These are phyloP conservation scores for Sylvietta virens DNA, from an alignment of 2,113 vertebrate genomes.

Conservation along the genomic window DNA sequence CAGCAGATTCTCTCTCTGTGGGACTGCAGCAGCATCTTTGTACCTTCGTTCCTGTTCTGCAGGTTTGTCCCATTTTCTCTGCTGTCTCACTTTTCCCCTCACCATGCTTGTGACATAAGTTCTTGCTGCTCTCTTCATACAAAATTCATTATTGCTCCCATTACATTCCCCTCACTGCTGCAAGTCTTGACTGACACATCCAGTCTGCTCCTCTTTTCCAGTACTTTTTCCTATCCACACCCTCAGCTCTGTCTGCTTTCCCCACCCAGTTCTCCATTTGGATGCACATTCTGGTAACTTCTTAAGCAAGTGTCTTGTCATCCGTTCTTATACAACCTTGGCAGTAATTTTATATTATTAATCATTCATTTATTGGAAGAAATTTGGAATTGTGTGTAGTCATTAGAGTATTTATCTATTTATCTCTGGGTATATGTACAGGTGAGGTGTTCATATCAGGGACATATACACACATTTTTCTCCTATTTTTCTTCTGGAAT, in stretches of 20 bases:
- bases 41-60: background rate
- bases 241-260: background rate
- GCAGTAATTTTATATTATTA: background rate
- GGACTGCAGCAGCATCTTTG: background rate
- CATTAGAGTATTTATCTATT: background rate
- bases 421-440: background rate
- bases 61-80: background rate
- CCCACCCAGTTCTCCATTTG: background rate
- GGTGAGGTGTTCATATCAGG: background rate
- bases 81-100: background rate
- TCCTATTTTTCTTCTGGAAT: background rate
- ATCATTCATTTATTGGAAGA: background rate
- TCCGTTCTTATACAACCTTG: background rate
- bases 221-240: background rate
- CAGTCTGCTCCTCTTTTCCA: background rate
- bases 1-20: background rate
- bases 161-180: background rate
- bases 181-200: background rate
- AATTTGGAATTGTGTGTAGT: background rate
- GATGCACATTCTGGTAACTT: background rate
- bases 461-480: fast-evolving
- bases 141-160: background rate
- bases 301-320: background rate
- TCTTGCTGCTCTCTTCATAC: background rate
- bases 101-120: background rate